phyloP scores from a whole-genome alignment of 2,888 invertebrate species.

The Drosophila melanosoma region DNA sequence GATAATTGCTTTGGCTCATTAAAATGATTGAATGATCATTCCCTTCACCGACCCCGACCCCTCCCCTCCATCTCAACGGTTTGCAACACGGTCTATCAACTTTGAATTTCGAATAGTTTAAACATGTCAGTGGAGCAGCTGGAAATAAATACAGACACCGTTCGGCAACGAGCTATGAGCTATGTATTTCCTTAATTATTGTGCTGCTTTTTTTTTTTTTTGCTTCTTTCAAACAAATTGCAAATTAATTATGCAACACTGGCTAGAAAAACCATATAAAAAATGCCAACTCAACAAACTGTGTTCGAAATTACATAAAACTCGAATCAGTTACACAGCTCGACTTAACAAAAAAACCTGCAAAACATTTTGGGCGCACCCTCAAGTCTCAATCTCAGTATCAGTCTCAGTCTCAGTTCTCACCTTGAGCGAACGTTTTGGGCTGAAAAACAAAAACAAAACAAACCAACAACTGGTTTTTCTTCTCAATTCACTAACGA shows the following conservation, averaged over 20 bases:
- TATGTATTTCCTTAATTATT: slow-evolving; percentile 69
- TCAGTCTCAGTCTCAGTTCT: slow-evolving; percentile 15
- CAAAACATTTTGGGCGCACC: not conserved
- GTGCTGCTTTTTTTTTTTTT: slow-evolving; percentile 52
- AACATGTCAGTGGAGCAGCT: slow-evolving; percentile 67
- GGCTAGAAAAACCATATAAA: slow-evolving; percentile 23
- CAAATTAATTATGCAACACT: slow-evolving; percentile 61
- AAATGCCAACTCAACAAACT: slow-evolving; percentile 14
- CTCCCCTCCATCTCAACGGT: rapidly evolving
- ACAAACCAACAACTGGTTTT: slow-evolving; percentile 40
- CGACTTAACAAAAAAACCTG: not conserved
- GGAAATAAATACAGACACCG: slow-evolving; percentile 33
- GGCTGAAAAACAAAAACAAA: not conserved
- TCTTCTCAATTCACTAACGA: slow-evolving; percentile 8
- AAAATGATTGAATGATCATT: slow-evolving; percentile 52
- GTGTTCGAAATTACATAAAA: slow-evolving; percentile 23
- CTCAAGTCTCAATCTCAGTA: not conserved
- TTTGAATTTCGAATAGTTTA: slow-evolving; percentile 47
- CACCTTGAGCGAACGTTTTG: slow-evolving; percentile 48
- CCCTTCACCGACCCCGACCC: not conserved
- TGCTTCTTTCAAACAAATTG: slow-evolving; percentile 50
- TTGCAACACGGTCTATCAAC: slow-evolving; percentile 48
- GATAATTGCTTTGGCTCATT: slow-evolving; percentile 53
- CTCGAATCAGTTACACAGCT: not conserved
- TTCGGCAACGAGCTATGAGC: not conserved